phyloP scores from a whole-genome alignment of 1,140 invertebrate genomes.

The Papilio machaon region DNA sequence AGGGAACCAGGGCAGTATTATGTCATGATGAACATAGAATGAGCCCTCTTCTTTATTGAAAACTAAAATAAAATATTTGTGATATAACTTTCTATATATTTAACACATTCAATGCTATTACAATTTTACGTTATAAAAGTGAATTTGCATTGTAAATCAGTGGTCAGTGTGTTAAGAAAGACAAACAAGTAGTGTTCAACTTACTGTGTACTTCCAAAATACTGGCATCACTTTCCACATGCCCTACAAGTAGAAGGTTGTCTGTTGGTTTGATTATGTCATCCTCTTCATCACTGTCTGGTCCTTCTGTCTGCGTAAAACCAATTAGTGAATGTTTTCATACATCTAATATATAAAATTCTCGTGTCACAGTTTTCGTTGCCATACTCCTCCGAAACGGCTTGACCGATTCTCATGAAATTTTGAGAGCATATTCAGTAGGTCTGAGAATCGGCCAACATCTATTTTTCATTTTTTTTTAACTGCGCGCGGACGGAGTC shows the following conservation, averaged over 20 bases:
- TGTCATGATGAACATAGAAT: constrained; percentile 97
- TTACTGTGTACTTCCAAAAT: constrained; percentile 94
- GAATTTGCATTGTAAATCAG: neutral
- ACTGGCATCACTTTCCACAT: constrained; percentile 92
- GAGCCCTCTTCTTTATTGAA: constrained; percentile 94
- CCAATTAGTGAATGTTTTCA: neutral
- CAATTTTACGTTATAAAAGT: neutral
- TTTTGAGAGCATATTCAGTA: too few species aligned
- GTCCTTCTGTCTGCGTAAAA: constrained; percentile 82
- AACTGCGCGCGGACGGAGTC: too few species aligned
- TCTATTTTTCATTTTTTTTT: too few species aligned
- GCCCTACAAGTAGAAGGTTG: constrained; percentile 95
- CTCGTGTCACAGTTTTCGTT: too few species aligned
- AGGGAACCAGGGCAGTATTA: constrained; percentile 93
- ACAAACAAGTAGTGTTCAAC: constrained; percentile 41
- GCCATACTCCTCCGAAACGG: too few species aligned
- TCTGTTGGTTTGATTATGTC: constrained; percentile 94
- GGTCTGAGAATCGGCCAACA: too few species aligned
- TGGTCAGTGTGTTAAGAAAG: neutral
- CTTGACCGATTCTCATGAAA: too few species aligned
- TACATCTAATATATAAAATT: too few species aligned
- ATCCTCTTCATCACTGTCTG: constrained; percentile 95
- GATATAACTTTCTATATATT: neutral
- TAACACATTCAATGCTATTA: neutral
- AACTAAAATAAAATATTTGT: constrained; percentile 83